These are phyloP conservation scores for Neuroscelio doddi DNA, from an alignment of 2,888 invertebrate species.

Conservation along the genomic window DNA sequence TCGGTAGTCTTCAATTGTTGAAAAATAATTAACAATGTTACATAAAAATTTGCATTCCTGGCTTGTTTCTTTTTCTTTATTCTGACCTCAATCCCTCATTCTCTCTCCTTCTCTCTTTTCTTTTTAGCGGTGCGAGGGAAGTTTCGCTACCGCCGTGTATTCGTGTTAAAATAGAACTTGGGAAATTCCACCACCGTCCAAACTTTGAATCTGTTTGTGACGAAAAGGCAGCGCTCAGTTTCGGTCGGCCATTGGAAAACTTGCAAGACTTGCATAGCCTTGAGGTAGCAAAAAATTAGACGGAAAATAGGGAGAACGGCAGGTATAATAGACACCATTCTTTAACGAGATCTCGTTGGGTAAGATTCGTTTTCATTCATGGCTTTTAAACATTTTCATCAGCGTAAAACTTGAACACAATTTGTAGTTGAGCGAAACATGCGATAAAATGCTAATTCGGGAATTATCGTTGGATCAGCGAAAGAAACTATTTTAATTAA, in stretches of 20 bases:
- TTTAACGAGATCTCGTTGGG: slow-evolving; percentile 26
- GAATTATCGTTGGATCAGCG: too few relatives aligned
- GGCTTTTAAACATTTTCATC: too few relatives aligned
- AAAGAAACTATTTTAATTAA: slow-evolving; percentile 37
- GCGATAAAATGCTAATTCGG: too few relatives aligned
- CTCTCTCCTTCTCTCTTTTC: slow-evolving; percentile 6
- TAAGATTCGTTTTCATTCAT: too few relatives aligned
- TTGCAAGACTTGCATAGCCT: slow-evolving; percentile 13
- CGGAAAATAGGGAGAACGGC: slow-evolving; percentile 33
- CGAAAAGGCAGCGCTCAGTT: slow-evolving; percentile 19
- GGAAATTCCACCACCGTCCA: slow-evolving; percentile 42
- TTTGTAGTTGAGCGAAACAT: background rate
- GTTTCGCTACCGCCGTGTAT: slow-evolving; percentile 17
- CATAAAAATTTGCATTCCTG: too few relatives aligned
- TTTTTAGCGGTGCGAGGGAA: slow-evolving; percentile 16
- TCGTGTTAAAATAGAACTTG: slow-evolving; percentile 39
- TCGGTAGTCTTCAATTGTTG: too few relatives aligned
- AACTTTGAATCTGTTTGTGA: slow-evolving; percentile 50
- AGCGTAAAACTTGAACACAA: too few relatives aligned
- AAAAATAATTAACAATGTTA: too few relatives aligned
- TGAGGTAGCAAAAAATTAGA: slow-evolving; percentile 11
- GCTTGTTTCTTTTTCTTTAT: too few relatives aligned
- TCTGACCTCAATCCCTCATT: slow-evolving; percentile 5
- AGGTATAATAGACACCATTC: too few relatives aligned
- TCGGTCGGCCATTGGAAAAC: slow-evolving; percentile 19